Conservation (phyloP, 2,113 vertebrate species). For the Ammodytes marinus region DNA sequence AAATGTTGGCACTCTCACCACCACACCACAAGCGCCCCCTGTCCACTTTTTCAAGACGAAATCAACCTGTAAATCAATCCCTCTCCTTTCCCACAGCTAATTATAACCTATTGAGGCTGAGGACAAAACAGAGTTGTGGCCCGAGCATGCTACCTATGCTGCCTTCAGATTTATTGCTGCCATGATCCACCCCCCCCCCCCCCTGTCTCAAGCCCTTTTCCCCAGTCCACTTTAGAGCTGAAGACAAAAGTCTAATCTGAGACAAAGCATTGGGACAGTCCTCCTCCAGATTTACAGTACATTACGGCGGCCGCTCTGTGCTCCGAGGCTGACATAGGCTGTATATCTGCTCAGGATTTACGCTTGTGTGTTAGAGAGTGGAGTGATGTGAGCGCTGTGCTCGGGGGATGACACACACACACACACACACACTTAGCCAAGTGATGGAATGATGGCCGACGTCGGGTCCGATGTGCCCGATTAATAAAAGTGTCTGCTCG, state of each 20-base stretch:
- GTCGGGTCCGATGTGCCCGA: slow-evolving; percentile 29
- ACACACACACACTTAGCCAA: slow-evolving; percentile 67
- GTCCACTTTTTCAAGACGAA: slow-evolving; percentile 40
- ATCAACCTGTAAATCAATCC: slow-evolving; percentile 60
- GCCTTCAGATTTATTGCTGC: slow-evolving; percentile 72
- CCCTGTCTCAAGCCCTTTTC: slow-evolving; percentile 27
- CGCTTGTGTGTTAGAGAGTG: slow-evolving; percentile 49
- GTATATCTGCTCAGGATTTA: slow-evolving; percentile 77
- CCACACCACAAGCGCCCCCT: too few species aligned
- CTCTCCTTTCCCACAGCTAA: slow-evolving; percentile 44
- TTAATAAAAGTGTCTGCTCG: slow-evolving; percentile 63
- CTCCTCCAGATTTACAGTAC: slow-evolving; percentile 72
- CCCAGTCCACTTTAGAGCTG: slow-evolving; percentile 41
- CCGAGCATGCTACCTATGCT: slow-evolving; percentile 28
- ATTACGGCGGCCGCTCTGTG: slow-evolving; percentile 47
- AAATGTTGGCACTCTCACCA: too few species aligned
- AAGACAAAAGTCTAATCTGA: slow-evolving; percentile 63
- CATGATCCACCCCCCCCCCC: slow-evolving; percentile 43
- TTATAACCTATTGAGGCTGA: slow-evolving; percentile 65
- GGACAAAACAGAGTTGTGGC: slow-evolving; percentile 64
- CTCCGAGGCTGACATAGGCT: slow-evolving; percentile 47
- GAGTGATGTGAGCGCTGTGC: slow-evolving; percentile 61
- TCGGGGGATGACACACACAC: slow-evolving; percentile 60
- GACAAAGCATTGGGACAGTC: slow-evolving; percentile 62
- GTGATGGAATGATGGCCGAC: slow-evolving; percentile 68